Evolutionary conservation across 2,113 vertebrate genomes (phyloP), one percentile per base, ranked within the genome.

Genomic region (Gobius niger): DNA sequence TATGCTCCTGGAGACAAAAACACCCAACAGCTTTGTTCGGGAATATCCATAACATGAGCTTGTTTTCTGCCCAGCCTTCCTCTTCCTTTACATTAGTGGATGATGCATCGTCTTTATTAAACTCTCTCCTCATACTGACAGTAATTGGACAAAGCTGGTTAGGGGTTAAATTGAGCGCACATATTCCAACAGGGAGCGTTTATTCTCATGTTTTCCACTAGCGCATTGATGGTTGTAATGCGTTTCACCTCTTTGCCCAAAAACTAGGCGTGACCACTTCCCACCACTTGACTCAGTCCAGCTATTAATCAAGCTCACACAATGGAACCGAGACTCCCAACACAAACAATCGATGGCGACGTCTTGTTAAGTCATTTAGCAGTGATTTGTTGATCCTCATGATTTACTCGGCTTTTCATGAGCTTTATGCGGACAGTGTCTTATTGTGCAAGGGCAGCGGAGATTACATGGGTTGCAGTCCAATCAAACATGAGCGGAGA

Each of bases 281-380:
- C 87, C 72, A 42, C 18, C 18, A 52, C 84, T 81, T 73, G 63
- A 68, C 82, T 72, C 67, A 67, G 75, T 71, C 65, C 57, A 42
- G 12, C 47, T 47, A 65, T 82, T 80, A 73, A 79, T 88, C 40
- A 68, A 57, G 67, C 63, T 68, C 46, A 34, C 52, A 85, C 88
- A 88, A 82, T 86, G 64, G 78, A 44, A 12, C 85, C 68, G 63
- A 69, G 76, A 68, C 86, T 84, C 24, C 82, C 85, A 80, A 62
- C 73, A 63, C 51, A 66, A 62, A 81, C 78, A 80, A 59, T 72
- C 47, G 11, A 34, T 8, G 61, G 9, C 3, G 6, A 59, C 41
- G 78, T 80, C 69, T 76, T 47, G 70, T 88, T 81, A 71, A 61
- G 79, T 82, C 84, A 81, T 82, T 75, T 47, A 44, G 34, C 7